phyloP scores from a whole-genome alignment of 2,888 invertebrate genomes.

The Lithophane ornitopus region DNA sequence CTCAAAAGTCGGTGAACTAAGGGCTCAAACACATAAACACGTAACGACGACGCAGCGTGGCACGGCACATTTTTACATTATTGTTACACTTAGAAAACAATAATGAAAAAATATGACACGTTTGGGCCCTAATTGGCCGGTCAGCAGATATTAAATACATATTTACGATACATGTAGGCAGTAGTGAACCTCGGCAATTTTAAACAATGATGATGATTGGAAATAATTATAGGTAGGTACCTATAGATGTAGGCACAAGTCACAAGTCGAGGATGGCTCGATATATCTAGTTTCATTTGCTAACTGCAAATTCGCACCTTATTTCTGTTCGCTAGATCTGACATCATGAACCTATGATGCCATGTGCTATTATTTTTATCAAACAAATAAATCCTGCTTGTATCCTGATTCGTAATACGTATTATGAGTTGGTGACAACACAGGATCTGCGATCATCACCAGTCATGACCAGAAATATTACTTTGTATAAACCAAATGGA shows the following conservation, averaged over 20 bases:
- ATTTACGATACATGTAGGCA: background rate
- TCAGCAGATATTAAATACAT: background rate
- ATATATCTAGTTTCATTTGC: background rate
- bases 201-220: background rate
- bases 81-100: no score
- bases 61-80: no score
- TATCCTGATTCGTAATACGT: conserved; percentile 44
- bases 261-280: background rate
- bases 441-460: conserved; percentile 51
- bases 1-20: background rate
- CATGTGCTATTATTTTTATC: conserved; percentile 41
- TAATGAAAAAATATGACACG: no score
- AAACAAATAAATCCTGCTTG: conserved; percentile 50
- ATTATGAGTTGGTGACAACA: conserved; percentile 54
- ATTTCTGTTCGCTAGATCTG: conserved; percentile 33
- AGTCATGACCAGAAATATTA: conserved; percentile 22
- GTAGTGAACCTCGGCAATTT: background rate
- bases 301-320: background rate
- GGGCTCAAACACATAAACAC: no score
- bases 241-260: no score
- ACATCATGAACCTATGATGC: conserved; percentile 51
- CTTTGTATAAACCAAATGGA: background rate
- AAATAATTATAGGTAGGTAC: no score
- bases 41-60: no score
- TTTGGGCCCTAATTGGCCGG: background rate